Evolutionary conservation across 2,888 invertebrate genomes (phyloP), one percentile per base, ranked within the genome.

Genomic region (Oeneis ivallda): DNA sequence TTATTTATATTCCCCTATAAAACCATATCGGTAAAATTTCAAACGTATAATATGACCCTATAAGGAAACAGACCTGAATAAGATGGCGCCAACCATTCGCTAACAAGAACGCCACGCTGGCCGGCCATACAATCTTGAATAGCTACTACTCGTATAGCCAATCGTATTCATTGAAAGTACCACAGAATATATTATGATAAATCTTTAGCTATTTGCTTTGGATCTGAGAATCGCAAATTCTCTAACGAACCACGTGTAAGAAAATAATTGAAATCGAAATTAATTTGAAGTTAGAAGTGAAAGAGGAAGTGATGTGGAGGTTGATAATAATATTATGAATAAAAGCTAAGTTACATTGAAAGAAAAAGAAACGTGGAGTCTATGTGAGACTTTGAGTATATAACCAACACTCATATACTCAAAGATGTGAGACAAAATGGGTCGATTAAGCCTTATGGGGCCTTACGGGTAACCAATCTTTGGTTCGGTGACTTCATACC

Each of bases 31-130:
- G 63, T 61, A 67, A 62, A 62, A 62, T 67, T 65, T 65, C 62
- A 65, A 71, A 68, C 62, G 54, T 26, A 65, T 15, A 15, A 47
- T 61, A 63, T 65, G 45, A 34, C 71, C 73, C 61, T 82, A 83
- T 79, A 84, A 70, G 80, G 81, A 66, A 70, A 65, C 66, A 71
- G 65, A 34, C 72, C 74, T 53, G 56, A 63, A 70, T 76, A 70
- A 72, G 76, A 73, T 77, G 86, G 85, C 84, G 84, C 84, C 84
- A 80, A 80, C 79, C 78, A 76, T 75, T 77, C 75, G 76, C 76
- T 77, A 75, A 77, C 76, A 73, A 75, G 74, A 76, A 26, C 26
- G 26, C 26, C 26, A 26, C 26, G 26, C n/a, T 72, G 70, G 76
- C 75, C 73, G 75, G 69, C 73, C 56, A 57, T 54, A 53, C 58